Evolutionary conservation across 2,113 vertebrate genomes (phyloP).

Genomic region (Lasiurus cinereus): DNA sequence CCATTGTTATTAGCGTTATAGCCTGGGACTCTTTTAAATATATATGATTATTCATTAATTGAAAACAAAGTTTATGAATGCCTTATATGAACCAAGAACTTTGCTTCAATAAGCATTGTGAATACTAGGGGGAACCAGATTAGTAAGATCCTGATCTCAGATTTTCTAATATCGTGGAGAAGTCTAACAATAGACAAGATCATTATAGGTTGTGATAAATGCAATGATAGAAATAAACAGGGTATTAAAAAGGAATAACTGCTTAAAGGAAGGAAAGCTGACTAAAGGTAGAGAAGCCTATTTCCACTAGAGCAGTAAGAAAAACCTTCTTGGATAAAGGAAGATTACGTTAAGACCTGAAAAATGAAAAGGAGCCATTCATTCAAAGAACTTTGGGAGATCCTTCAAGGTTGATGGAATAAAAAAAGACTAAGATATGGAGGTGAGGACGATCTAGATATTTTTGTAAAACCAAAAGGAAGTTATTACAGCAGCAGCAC

Average conservation of each 20-base stretch:
- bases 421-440: background rate
- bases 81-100: background rate
- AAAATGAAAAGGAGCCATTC: background rate
- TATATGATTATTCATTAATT: conserved; percentile 31
- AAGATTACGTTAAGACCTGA: background rate
- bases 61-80: background rate
- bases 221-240: background rate
- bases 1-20: conserved; percentile 24
- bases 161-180: background rate
- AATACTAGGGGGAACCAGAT: background rate
- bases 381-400: background rate
- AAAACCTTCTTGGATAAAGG: background rate
- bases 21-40: conserved; percentile 4
- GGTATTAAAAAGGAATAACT: background rate
- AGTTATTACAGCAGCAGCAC: background rate
- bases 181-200: background rate
- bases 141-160: background rate
- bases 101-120: background rate
- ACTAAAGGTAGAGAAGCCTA: background rate
- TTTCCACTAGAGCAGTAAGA: background rate
- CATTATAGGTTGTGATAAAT: background rate
- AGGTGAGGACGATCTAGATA: background rate
- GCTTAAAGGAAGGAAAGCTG: background rate
- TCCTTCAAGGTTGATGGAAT: background rate
- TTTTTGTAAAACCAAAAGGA: conserved; percentile 18